phyloP scores from a whole-genome alignment of 2,797 vertebrate genomes.

The Pangasius mekongensis region DNA sequence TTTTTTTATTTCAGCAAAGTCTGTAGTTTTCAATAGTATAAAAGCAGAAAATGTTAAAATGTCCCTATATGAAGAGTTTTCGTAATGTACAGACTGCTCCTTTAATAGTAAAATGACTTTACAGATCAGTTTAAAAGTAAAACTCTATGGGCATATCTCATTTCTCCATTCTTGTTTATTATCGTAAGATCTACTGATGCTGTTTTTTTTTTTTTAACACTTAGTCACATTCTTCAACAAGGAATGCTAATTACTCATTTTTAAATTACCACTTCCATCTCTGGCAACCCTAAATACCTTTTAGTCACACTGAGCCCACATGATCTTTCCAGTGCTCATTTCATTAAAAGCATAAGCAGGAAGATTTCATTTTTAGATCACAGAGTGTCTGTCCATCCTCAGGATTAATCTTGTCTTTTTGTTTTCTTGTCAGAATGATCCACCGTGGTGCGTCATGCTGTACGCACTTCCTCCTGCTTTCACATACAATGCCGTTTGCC shows the following conservation, averaged over 20 bases:
- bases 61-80: not conserved
- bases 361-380: conserved; percentile 27
- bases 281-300: not conserved
- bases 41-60: not conserved
- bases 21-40: not conserved
- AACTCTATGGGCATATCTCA: not conserved
- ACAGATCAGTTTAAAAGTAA: not conserved
- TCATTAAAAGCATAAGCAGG: not conserved
- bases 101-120: not conserved
- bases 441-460: not conserved
- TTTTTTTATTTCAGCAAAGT: not conserved
- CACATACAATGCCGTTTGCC: not conserved
- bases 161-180: not conserved
- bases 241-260: conserved; percentile 23
- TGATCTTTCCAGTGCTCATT: not conserved
- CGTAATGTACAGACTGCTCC: not conserved
- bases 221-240: not conserved
- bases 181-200: not conserved
- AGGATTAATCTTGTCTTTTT: conserved; percentile 22
- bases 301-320: not conserved
- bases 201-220: too few relatives aligned
- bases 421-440: not conserved
- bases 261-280: conserved; percentile 13
- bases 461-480: conserved; percentile 20
- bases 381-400: not conserved